Conservation (phyloP, 2,113 vertebrate genomes). For the Phaethornis superciliosus region DNA sequence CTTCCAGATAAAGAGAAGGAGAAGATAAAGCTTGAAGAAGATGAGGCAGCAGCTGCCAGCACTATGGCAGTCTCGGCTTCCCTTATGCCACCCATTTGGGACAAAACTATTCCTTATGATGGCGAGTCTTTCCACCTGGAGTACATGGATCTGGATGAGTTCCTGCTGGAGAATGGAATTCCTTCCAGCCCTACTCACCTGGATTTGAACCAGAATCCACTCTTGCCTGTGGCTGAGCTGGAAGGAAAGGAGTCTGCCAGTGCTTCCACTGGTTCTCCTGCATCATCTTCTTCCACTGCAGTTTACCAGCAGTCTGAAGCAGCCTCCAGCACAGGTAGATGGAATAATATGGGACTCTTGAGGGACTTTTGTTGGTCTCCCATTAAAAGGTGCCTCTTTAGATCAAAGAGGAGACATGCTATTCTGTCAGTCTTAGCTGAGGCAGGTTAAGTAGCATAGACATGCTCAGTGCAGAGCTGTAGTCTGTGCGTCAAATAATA, state of each 20-base stretch:
- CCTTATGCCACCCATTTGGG: slow-evolving; percentile 96
- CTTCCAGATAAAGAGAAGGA: slow-evolving; percentile 83
- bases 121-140: slow-evolving; percentile 97
- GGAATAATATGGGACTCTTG: background rate
- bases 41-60: slow-evolving; percentile 81
- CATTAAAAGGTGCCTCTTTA: background rate
- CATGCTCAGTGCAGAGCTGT: background rate
- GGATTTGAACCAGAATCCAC: slow-evolving; percentile 83
- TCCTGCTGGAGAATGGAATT: slow-evolving; percentile 96
- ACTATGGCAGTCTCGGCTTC: slow-evolving; percentile 90
- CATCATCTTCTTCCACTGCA: slow-evolving; percentile 77
- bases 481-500: background rate
- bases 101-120: slow-evolving; percentile 97
- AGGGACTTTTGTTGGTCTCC: background rate
- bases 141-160: slow-evolving; percentile 99
- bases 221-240: slow-evolving; percentile 81
- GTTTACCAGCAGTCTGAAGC: slow-evolving; percentile 79
- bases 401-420: background rate
- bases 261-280: slow-evolving; percentile 74
- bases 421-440: background rate
- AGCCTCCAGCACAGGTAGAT: slow-evolving; percentile 79
- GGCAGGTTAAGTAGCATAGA: background rate
- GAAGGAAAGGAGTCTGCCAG: slow-evolving; percentile 78
- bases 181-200: slow-evolving; percentile 84
- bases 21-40: slow-evolving; percentile 83